Conservation (phyloP, 2,113 vertebrate genomes). For the Hylia prasina region DNA sequence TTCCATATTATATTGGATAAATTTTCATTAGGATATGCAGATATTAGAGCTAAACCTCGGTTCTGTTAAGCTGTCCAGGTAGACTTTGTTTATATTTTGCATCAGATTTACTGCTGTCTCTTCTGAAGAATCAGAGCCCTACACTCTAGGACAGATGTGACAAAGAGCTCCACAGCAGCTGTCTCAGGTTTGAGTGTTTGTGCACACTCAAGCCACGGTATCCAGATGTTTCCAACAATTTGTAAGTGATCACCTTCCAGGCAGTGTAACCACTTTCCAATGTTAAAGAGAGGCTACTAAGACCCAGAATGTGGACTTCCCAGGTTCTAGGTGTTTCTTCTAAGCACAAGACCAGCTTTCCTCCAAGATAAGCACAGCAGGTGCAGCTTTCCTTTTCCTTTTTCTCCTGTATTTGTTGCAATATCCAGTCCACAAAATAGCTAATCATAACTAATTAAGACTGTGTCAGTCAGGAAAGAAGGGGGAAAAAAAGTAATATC, state of each 20-base stretch:
- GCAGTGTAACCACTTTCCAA: neutral
- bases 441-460: neutral
- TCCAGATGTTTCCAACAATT: neutral
- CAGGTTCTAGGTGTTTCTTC: neutral
- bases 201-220: accelerated
- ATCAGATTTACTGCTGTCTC: neutral
- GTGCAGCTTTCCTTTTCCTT: neutral
- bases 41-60: neutral
- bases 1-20: neutral
- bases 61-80: neutral
- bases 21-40: neutral
- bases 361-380: neutral
- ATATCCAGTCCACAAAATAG: neutral
- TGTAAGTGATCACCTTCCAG: neutral
- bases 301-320: neutral
- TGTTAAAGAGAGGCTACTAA: accelerated
- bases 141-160: neutral
- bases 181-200: neutral
- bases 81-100: neutral
- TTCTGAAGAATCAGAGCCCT: neutral
- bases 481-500: neutral
- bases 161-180: neutral
- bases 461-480: neutral
- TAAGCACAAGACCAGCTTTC: neutral
- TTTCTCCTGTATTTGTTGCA: neutral